Evolutionary conservation across 2,888 invertebrate species (phyloP).

Genomic region (Drepana falcataria): DNA sequence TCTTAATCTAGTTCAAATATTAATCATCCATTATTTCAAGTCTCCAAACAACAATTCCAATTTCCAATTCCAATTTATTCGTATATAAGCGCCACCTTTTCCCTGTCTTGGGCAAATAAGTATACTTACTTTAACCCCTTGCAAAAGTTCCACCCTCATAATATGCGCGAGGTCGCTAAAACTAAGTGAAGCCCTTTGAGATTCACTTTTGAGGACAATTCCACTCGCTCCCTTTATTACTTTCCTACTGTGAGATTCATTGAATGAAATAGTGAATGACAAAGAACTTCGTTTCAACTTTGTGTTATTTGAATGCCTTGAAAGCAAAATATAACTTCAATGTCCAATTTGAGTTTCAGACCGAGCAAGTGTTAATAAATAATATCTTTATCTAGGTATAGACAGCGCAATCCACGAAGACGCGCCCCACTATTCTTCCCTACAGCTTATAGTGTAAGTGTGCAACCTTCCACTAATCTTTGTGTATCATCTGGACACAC

Average conservation of each 20-base stretch:
- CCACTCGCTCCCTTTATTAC: slow-evolving; percentile 50
- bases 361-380: too few species aligned
- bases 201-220: slow-evolving; percentile 56
- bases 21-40: background rate
- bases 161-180: slow-evolving; percentile 44
- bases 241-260: slow-evolving; percentile 42
- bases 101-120: slow-evolving; percentile 62
- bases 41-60: slow-evolving; percentile 15
- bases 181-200: slow-evolving; percentile 50
- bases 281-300: slow-evolving; percentile 24
- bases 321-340: too few species aligned
- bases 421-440: too few species aligned
- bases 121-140: slow-evolving; percentile 63
- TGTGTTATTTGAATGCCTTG: slow-evolving; percentile 7
- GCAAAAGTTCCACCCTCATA: slow-evolving; percentile 59
- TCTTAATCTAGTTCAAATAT: background rate
- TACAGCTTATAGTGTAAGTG: too few species aligned
- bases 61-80: slow-evolving; percentile 55
- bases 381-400: too few species aligned
- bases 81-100: slow-evolving; percentile 63
- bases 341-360: too few species aligned
- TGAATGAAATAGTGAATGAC: slow-evolving; percentile 30
- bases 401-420: too few species aligned
- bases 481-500: too few species aligned
- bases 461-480: too few species aligned